These are phyloP conservation scores for Pampus argenteus DNA, from an alignment of 2,797 vertebrate species.

Conservation along the genomic window DNA sequence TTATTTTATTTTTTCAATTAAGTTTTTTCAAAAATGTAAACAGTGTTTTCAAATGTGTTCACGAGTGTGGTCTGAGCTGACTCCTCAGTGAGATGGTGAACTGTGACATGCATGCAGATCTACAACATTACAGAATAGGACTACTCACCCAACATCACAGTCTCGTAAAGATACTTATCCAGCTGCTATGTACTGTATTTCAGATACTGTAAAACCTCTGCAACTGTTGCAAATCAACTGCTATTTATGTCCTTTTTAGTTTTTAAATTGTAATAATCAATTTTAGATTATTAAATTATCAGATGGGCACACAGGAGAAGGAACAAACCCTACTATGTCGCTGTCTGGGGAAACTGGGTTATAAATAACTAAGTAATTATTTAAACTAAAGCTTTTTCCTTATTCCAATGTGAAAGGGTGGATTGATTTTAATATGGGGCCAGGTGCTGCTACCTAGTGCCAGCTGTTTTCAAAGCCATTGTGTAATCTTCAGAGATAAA, in stretches of 20 bases:
- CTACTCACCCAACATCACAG: not conserved
- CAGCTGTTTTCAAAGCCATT: slow-evolving; percentile 11
- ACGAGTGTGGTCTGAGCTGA: not conserved
- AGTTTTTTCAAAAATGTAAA: not conserved
- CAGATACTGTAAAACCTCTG: slow-evolving; percentile 10
- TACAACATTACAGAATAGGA: not conserved
- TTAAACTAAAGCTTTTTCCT: not conserved
- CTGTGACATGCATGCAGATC: not conserved
- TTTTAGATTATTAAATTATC: not conserved
- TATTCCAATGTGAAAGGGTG: not conserved
- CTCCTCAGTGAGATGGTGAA: not conserved
- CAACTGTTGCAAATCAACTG: not conserved
- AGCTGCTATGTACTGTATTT: slow-evolving; percentile 10
- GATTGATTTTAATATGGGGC: not conserved
- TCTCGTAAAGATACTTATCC: not conserved
- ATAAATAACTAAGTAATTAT: not conserved
- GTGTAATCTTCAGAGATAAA: slow-evolving; percentile 20
- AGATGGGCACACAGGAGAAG: not conserved
- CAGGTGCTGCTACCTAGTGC: not conserved
- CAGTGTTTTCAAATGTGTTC: not conserved
- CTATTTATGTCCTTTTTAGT: not conserved
- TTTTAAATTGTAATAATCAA: not conserved
- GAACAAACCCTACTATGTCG: not conserved
- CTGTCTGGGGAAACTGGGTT: not conserved
- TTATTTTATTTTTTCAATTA: not conserved